Evolutionary conservation across 1,140 invertebrate genomes (phyloP), one percentile per base, ranked within the genome.

Genomic region (Venustaconcha ellipsiformis): DNA sequence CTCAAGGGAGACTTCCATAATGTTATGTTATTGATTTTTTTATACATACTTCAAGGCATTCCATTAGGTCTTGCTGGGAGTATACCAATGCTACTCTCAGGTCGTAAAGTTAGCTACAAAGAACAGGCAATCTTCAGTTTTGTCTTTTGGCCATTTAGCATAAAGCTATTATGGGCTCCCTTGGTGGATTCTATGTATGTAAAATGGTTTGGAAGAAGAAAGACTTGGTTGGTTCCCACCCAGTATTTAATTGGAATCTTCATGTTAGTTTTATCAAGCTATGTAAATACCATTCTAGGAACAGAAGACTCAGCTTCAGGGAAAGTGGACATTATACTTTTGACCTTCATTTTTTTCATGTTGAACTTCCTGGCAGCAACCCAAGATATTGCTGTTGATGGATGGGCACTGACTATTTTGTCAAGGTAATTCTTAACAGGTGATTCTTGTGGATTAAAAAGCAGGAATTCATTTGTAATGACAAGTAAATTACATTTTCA

Each of bases 371-470:
- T 99, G 68, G 98, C 97, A 17, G 98, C 99, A 2, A 99, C 98
- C 30, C 99, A 99, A 92, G 99, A 99, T 90, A 99, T 99, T 87
- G 98, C 97, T 71, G 98, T 99, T 1, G 99, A 99, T 93, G 99
- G 99, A 5, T 99, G 99, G 99, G 98, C 98, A 2, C 90, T 99
- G 1, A 99, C 98, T 5, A 99, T 99, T 96, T 91, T 99, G 5
- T 96, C 97, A 88, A 95, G 95, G 94, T 95, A 89, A 82, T 78
- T 80, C 69, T 55, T 48, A 17, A 18, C 17, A 18, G 20, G 5
- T n/a, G 11, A 48, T 48, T 1, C 37, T 62, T 23, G 12, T 23
- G 18, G 23, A n/a, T n/a, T 23, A 18, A 62, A 1, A 13, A 5
- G 23, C 23, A n/a, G 23, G 13, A 18, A 62, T 23, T 62, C 0